phyloP scores from a whole-genome alignment of 2,113 vertebrate genomes.

The Mixornis gularis region DNA sequence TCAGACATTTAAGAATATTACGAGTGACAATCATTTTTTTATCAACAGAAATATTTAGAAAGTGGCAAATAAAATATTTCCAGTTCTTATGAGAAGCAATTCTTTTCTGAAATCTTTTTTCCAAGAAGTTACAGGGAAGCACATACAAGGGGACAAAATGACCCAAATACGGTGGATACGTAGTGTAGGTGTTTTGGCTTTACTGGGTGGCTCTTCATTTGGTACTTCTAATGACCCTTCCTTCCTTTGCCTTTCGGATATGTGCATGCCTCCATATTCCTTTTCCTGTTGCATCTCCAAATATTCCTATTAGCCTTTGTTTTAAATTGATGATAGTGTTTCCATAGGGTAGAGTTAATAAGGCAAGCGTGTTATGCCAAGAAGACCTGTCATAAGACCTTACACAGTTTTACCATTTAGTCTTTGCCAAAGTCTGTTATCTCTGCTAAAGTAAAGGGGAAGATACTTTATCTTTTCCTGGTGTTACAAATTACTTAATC shows the following conservation, averaged over 20 bases:
- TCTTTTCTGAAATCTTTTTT: not conserved
- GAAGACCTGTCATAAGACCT: not conserved
- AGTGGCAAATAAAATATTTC: not conserved
- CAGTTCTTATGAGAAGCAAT: not conserved
- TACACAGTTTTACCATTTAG: not conserved
- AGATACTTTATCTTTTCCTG: not conserved
- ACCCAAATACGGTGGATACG: fast-evolving
- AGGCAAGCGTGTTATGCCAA: not conserved
- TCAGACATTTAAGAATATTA: not conserved
- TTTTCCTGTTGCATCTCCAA: not conserved
- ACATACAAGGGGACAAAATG: not conserved
- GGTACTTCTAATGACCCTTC: not conserved
- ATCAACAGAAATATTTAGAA: not conserved
- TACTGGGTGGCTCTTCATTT: not conserved
- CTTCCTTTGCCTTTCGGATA: not conserved
- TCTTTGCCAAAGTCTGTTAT: not conserved
- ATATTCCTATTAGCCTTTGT: not conserved
- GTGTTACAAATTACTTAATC: not conserved
- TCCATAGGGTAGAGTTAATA: not conserved
- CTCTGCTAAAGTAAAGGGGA: not conserved
- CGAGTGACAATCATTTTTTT: not conserved
- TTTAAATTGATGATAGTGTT: not conserved
- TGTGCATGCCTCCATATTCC: not conserved
- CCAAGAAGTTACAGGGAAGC: not conserved
- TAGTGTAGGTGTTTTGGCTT: not conserved